Base-by-base conservation (phyloP, 2,797 vertebrate species). In the Nannoperca australis region DNA sequence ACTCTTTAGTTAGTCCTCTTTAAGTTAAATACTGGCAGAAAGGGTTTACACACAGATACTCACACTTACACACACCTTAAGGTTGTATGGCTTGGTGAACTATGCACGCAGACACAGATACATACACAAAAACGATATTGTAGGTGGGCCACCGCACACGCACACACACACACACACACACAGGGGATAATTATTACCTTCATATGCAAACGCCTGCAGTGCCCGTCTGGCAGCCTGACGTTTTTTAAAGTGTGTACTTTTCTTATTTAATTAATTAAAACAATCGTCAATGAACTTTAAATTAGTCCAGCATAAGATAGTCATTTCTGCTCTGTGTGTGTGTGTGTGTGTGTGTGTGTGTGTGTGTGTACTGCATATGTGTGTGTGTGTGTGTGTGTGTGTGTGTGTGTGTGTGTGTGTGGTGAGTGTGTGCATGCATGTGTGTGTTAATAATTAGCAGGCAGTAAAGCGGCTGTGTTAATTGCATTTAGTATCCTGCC, bases 361-460 rank as follows among this genome's bases (percentile, higher is more conserved):
- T n/a, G n/a, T n/a, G n/a, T n/a, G n/a, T n/a, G n/a, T n/a, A n/a
- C n/a, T n/a, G n/a, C n/a, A n/a, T n/a, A n/a, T n/a, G n/a, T n/a
- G n/a, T n/a, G n/a, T n/a, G n/a, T n/a, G n/a, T n/a, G n/a, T n/a
- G n/a, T n/a, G n/a, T n/a, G n/a, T n/a, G n/a, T n/a, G n/a, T 10
- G 32, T 44, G 49, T 65, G 17, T 38, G 45, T 49, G 42, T 61
- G 60, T 84, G 78, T 61, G 51, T 72, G 70, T 73, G 70, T 66
- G 76, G 65, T 59, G 78, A 5, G 64, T 53, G 78, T 71, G 80
- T 79, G 59, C 51, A 32, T 55, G 91, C 91, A 91, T 94, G 94
- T 94, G 96, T 96, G 95, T 95, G 97, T 97, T 97, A 97, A 98
- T 97, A 97, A 98, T 98, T 98, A 97, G 97, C 96, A 97, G 96